Conservation (phyloP, 2,113 vertebrate species). For the Laticauda laticaudata region DNA sequence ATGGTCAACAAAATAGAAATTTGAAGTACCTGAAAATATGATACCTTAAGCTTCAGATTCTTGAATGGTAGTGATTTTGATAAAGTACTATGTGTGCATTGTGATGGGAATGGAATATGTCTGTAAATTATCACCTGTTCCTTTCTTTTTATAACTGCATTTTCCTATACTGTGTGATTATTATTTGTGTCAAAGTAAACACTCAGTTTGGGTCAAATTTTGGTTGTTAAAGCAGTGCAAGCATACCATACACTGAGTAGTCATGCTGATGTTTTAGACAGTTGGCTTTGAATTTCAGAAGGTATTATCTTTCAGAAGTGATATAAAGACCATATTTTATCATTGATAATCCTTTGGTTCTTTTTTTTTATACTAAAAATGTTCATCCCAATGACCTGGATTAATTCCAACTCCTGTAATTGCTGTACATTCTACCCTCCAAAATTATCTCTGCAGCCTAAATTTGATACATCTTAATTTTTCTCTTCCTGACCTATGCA, state of each 20-base stretch:
- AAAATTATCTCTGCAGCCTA: conserved; percentile 14
- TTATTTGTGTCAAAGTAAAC: conserved; percentile 18
- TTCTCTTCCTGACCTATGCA: conserved; percentile 12
- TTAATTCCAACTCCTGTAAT: conserved; percentile 26
- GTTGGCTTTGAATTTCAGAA: conserved; percentile 3
- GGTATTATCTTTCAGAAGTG: conserved; percentile 13
- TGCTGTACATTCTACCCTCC: conserved; percentile 19
- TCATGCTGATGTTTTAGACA: not conserved
- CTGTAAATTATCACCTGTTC: not conserved
- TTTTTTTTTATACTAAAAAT: conserved; percentile 7
- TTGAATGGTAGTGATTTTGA: not conserved
- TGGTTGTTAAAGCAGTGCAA: not conserved
- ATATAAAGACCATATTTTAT: conserved; percentile 20
- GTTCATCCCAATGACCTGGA: conserved; percentile 11
- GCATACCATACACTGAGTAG: not conserved
- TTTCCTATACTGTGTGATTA: not conserved
- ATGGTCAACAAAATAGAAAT: not conserved
- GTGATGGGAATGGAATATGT: not conserved
- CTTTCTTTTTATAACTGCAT: conserved; percentile 5
- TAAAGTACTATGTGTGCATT: not conserved
- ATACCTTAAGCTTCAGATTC: not conserved
- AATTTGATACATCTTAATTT: conserved; percentile 26
- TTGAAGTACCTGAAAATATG: not conserved
- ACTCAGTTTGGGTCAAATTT: conserved; percentile 12
- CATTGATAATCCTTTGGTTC: not conserved